Conservation (phyloP, 2,797 vertebrate genomes). For the Paratrypauchen microcephalus region DNA sequence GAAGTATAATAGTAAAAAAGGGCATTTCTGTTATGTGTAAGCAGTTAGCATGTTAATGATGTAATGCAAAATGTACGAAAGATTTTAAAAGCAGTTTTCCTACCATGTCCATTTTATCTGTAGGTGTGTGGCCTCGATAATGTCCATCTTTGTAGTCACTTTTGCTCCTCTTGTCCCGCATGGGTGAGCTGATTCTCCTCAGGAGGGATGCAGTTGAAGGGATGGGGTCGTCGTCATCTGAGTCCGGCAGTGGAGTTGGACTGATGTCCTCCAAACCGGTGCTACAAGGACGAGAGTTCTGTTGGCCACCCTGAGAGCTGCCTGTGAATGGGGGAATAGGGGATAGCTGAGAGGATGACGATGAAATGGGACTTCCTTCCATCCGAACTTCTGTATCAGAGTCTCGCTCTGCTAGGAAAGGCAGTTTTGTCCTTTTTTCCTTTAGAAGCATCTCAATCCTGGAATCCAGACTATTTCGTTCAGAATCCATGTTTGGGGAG, state of each 20-base stretch:
- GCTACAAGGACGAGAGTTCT: slow-evolving; percentile 88
- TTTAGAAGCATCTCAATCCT: slow-evolving; percentile 98
- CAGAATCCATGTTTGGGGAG: slow-evolving; percentile 85
- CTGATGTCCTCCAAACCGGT: slow-evolving; percentile 96
- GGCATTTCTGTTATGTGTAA: not conserved
- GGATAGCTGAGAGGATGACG: slow-evolving; percentile 95
- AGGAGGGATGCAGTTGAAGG: slow-evolving; percentile 73
- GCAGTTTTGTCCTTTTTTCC: slow-evolving; percentile 92
- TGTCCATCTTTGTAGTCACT: slow-evolving; percentile 80
- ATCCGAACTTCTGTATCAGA: slow-evolving; percentile 91
- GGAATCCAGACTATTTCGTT: slow-evolving; percentile 95
- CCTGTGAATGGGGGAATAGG: slow-evolving; percentile 85
- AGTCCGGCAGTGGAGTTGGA: slow-evolving; percentile 93
- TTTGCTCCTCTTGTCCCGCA: slow-evolving; percentile 71
- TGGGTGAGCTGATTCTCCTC: slow-evolving; percentile 74
- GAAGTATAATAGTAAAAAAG: not conserved
- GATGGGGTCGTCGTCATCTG: slow-evolving; percentile 87
- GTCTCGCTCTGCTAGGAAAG: slow-evolving; percentile 90
- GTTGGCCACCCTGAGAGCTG: slow-evolving; percentile 78
- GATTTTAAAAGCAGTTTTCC: slow-evolving; percentile 39
- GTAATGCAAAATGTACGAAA: not conserved
- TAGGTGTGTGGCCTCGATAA: slow-evolving; percentile 79
- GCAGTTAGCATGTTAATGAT: not conserved
- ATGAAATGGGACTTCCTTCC: slow-evolving; percentile 98
- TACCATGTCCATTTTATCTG: slow-evolving; percentile 91